phyloP scores from a whole-genome alignment of 2,113 vertebrate species.

The Triplophysa rosa region DNA sequence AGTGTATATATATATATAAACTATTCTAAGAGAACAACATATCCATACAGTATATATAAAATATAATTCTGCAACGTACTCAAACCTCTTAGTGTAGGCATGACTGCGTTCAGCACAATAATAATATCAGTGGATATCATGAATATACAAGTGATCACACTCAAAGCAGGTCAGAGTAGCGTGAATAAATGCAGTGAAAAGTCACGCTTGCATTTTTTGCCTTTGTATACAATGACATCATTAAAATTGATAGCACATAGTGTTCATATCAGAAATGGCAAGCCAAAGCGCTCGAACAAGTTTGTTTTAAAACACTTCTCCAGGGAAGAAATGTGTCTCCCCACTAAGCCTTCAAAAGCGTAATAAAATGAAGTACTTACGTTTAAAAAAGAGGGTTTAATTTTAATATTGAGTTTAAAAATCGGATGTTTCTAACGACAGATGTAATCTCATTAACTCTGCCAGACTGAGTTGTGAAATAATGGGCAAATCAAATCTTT shows the following conservation, averaged over 20 bases:
- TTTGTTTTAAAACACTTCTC: constrained; percentile 37
- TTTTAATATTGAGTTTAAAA: constrained; percentile 42
- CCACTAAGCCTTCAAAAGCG: constrained; percentile 22
- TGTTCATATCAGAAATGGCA: constrained; percentile 1
- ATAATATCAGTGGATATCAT: too few relatives aligned
- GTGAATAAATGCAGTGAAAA: neutral
- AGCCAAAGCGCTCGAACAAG: constrained; percentile 36
- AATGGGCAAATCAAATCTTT: constrained; percentile 24
- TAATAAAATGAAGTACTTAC: constrained; percentile 45
- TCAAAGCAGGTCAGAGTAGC: neutral
- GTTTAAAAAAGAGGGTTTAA: constrained; percentile 38
- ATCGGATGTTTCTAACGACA: constrained; percentile 34
- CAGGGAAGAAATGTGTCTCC: constrained; percentile 29
- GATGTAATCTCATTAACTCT: constrained; percentile 55
- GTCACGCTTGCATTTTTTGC: neutral
- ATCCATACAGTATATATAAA: too few relatives aligned
- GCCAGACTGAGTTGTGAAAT: constrained; percentile 42
- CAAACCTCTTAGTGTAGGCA: too few relatives aligned
- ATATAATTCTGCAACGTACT: too few relatives aligned
- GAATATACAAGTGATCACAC: neutral
- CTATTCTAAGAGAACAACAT: too few relatives aligned
- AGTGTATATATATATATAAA: too few relatives aligned
- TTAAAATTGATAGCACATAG: neutral
- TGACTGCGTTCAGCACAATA: too few relatives aligned
- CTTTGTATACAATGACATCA: neutral